These are phyloP conservation scores for Uria lomvia DNA, from an alignment of 2,113 vertebrate genomes.

Conservation along the genomic window DNA sequence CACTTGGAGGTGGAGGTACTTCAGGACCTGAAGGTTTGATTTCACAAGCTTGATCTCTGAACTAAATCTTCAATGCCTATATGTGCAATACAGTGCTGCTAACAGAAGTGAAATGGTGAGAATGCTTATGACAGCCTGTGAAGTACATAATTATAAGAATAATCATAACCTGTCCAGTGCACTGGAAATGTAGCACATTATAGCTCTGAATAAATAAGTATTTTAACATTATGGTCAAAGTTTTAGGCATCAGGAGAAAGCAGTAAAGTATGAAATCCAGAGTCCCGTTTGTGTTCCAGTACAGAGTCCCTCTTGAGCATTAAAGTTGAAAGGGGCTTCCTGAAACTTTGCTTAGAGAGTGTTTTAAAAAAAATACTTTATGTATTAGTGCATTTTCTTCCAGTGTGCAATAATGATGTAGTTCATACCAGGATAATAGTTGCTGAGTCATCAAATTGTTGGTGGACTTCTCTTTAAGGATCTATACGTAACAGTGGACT, in stretches of 20 bases:
- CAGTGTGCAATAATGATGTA: neutral
- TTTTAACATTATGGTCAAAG: neutral
- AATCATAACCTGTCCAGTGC: neutral
- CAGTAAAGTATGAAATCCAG: neutral
- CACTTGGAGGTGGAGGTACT: neutral
- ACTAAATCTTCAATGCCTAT: neutral
- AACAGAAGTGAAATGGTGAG: neutral
- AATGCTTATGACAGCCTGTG: neutral
- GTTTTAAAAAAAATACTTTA: neutral
- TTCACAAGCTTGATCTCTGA: neutral
- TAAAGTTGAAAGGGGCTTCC: neutral
- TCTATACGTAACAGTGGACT: fast-evolving
- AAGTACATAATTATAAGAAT: neutral
- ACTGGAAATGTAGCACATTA: neutral
- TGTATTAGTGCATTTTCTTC: neutral
- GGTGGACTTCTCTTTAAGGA: neutral
- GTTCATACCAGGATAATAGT: neutral
- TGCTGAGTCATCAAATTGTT: neutral
- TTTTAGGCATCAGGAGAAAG: neutral
- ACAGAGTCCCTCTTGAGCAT: neutral
- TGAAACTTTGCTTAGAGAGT: neutral
- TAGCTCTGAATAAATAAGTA: neutral
- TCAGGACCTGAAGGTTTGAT: neutral
- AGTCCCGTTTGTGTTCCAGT: neutral
- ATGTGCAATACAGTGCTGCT: neutral